Evolutionary conservation across 1,140 invertebrate species (phyloP).

Genomic region (Scaptomyza graminum): DNA sequence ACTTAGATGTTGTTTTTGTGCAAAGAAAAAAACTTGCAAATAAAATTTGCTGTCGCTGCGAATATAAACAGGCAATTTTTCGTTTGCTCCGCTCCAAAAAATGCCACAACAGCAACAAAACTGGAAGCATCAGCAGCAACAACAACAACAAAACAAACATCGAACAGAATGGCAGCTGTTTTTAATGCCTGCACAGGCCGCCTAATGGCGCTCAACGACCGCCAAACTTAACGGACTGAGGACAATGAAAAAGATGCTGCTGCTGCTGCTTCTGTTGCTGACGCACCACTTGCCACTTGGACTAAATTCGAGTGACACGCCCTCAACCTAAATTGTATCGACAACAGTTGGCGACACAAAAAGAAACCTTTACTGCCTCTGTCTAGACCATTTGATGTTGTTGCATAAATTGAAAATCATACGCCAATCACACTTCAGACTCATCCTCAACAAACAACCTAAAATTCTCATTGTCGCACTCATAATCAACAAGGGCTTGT

Average conservation of each 20-base stretch:
- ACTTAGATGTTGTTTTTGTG: slow-evolving; percentile 59
- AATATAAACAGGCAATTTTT: slow-evolving; percentile 81
- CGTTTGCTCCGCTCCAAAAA: slow-evolving; percentile 59
- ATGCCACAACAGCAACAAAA: slow-evolving; percentile 60
- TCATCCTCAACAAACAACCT: slow-evolving; percentile 1
- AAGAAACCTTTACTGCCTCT: slow-evolving; percentile 18
- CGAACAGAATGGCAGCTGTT: slow-evolving; percentile 66
- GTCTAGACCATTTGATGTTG: slow-evolving; percentile 57
- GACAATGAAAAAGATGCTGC: slow-evolving; percentile 31
- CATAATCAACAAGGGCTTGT: slow-evolving; percentile 38
- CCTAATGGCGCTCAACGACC: slow-evolving; percentile 77
- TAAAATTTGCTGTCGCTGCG: slow-evolving; percentile 80
- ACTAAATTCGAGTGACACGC: slow-evolving; percentile 15
- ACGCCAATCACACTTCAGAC: slow-evolving; percentile 49
- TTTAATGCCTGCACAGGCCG: slow-evolving; percentile 75
- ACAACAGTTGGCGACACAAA: slow-evolving; percentile 31
- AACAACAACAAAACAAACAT: slow-evolving; percentile 21
- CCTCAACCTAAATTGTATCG: slow-evolving; percentile 17
- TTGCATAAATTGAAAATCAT: slow-evolving; percentile 78
- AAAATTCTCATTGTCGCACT: slow-evolving; percentile 36
- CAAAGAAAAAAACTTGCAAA: slow-evolving; percentile 80
- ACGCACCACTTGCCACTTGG: slow-evolving; percentile 63
- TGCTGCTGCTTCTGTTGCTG: slow-evolving; percentile 32
- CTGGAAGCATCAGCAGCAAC: slow-evolving; percentile 45
- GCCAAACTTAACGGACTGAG: slow-evolving; percentile 33